Conservation (phyloP, 2,888 invertebrate genomes). For the Neoitamus cyanurus region DNA sequence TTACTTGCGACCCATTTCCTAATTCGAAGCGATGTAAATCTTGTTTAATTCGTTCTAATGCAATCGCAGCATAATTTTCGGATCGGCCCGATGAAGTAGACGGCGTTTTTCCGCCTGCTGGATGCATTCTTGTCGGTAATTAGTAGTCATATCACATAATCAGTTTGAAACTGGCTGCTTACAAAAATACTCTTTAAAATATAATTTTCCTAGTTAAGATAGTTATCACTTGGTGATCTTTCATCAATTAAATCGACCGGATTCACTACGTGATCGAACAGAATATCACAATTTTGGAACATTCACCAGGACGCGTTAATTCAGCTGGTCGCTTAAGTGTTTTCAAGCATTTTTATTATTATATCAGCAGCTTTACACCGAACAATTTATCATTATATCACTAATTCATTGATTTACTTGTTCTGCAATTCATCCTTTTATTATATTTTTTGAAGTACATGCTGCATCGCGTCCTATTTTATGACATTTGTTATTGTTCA, state of each 20-base stretch:
- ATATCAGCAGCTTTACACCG: not conserved
- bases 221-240: constrained; percentile 31
- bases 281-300: constrained; percentile 45
- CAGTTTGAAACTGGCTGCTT: constrained; percentile 45
- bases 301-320: constrained; percentile 22
- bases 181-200: constrained; percentile 29
- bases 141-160: constrained; percentile 66
- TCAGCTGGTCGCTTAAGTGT: constrained; percentile 2
- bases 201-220: not conserved
- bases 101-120: constrained; percentile 67
- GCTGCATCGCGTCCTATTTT: not conserved
- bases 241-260: not conserved
- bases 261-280: constrained; percentile 14
- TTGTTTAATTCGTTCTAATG: constrained; percentile 66
- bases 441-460: not conserved
- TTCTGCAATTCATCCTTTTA: not conserved
- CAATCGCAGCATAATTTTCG: constrained; percentile 67
- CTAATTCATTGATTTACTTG: not conserved
- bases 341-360: constrained; percentile 8
- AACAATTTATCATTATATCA: constrained; percentile 17
- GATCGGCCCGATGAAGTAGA: constrained; percentile 61
- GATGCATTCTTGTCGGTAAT: constrained; percentile 66
- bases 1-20: constrained; percentile 66
- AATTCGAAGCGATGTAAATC: constrained; percentile 66
- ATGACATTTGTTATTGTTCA: not conserved